These are phyloP conservation scores for Cochlearius cochlearius DNA, from an alignment of 2,113 vertebrate species.

Conservation along the genomic window DNA sequence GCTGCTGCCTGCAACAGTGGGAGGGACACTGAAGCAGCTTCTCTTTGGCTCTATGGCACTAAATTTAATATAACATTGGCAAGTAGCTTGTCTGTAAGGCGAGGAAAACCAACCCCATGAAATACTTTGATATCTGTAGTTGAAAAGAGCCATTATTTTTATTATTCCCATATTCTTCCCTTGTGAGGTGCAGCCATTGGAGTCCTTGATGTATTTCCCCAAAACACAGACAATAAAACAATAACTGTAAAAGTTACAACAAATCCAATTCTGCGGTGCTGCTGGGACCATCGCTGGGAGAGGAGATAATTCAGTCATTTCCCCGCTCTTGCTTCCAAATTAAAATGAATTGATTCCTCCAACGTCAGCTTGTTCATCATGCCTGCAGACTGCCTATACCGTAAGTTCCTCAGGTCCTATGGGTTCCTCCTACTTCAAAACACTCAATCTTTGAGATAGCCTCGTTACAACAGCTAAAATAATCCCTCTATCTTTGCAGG, in stretches of 20 bases:
- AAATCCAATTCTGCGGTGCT: not conserved
- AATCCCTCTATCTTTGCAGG: not conserved
- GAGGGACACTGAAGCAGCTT: not conserved
- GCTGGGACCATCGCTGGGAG: not conserved
- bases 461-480: not conserved
- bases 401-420: not conserved
- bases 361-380: not conserved
- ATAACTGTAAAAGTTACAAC: not conserved
- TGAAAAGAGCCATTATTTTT: not conserved
- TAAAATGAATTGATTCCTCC: slow-evolving; percentile 23
- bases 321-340: not conserved
- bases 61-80: not conserved
- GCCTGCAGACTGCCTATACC: not conserved
- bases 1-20: not conserved
- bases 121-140: not conserved
- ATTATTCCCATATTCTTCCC: not conserved
- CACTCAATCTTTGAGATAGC: not conserved
- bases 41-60: not conserved
- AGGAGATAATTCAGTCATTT: slow-evolving; percentile 17
- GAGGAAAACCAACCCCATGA: not conserved
- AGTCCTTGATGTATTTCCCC: not conserved
- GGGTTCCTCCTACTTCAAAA: not conserved
- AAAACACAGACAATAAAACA: not conserved
- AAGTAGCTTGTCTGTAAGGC: not conserved
- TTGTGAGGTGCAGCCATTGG: not conserved